A percentile compares a stretch with the other conserved stretches of the same genome.
Conservation (phyloP, 2,797 vertebrate species). For the Alfaro cultratus region DNA sequence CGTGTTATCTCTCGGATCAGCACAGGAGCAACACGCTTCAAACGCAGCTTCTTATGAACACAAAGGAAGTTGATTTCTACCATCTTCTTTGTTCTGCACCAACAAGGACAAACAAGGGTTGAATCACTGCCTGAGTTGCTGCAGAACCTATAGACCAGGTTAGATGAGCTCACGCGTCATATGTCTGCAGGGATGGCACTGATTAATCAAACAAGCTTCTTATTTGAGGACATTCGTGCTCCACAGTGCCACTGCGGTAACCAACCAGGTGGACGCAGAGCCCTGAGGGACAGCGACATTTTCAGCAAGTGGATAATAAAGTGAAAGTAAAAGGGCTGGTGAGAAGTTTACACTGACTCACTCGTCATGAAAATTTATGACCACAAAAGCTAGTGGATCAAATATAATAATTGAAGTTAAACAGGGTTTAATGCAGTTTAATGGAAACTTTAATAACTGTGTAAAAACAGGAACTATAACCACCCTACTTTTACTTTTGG, state of each 20-base stretch:
- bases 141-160: not conserved
- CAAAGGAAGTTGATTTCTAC: constrained; percentile 99
- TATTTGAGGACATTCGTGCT: constrained; percentile 96
- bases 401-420: not conserved
- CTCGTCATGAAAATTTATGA: not conserved
- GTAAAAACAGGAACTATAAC: not conserved
- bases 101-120: constrained; percentile 16
- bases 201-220: constrained; percentile 98
- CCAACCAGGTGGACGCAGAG: constrained; percentile 95
- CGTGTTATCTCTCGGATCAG: constrained; percentile 98
- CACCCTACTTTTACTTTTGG: not conserved
- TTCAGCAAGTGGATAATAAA: not conserved
- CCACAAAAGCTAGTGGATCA: not conserved
- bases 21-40: constrained; percentile 96
- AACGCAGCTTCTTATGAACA: constrained; percentile 98
- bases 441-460: not conserved
- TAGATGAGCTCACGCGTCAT: constrained; percentile 84
- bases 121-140: not conserved
- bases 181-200: constrained; percentile 96
- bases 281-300: constrained; percentile 78
- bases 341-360: not conserved
- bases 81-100: constrained; percentile 93
- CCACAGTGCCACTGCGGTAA: constrained; percentile 97
- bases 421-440: not conserved
- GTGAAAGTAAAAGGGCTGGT: not conserved